A percentile compares a stretch with the other conserved stretches of the same genome.
Conservation (phyloP, 2,888 invertebrate genomes). For the Monoplex corrugatus region DNA sequence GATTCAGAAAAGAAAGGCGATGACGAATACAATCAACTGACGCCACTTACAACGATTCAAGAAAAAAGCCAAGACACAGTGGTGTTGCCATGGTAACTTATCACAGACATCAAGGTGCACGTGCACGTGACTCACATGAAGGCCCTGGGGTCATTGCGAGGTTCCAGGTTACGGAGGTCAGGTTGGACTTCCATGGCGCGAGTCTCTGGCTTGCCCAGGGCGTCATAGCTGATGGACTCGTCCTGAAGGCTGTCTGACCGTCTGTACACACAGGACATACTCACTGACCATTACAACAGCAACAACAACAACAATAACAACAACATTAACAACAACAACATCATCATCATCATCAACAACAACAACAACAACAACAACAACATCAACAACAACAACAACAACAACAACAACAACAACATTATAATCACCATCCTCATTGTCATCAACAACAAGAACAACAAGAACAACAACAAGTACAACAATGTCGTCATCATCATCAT, state of each 20-base stretch:
- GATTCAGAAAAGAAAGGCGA: no score
- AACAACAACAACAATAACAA: background rate
- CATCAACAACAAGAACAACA: no score
- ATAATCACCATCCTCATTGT: no score
- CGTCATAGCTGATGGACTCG: constrained; percentile 56
- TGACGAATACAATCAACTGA: no score
- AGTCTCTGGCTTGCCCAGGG: constrained; percentile 56
- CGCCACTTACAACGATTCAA: no score
- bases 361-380: background rate
- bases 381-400: background rate
- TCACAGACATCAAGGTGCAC: no score
- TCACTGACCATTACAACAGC: no score
- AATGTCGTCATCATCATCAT: no score
- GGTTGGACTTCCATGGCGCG: constrained; percentile 62
- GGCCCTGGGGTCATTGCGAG: constrained; percentile 56
- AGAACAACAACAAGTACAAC: no score
- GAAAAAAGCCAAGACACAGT: no score
- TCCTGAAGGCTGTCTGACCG: constrained; percentile 52
- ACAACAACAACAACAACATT: no score
- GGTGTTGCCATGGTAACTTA: no score
- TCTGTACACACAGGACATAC: constrained; percentile 42
- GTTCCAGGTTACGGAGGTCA: constrained; percentile 59
- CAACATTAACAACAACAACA: background rate
- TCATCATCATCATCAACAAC: background rate
- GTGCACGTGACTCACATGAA: constrained; percentile 51